Evolutionary conservation across 2,888 invertebrate species (phyloP).

Genomic region (Drosophila planitibia): DNA sequence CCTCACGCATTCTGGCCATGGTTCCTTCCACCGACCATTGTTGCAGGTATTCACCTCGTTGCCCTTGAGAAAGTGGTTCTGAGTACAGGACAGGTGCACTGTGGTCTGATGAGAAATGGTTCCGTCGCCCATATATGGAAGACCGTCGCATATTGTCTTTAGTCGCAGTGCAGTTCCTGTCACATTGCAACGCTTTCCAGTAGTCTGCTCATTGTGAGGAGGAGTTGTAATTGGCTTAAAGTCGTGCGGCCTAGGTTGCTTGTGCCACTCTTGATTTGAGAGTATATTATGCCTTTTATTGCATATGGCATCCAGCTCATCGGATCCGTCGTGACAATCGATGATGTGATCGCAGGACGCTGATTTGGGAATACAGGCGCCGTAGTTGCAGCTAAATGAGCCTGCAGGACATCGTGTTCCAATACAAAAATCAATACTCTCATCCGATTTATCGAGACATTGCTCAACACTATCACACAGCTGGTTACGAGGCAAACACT

Average conservation of each 20-base stretch:
- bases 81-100: constrained; percentile 24
- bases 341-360: constrained; percentile 28
- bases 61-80: neutral
- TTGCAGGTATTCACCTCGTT: constrained; percentile 29
- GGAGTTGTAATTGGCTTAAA: neutral
- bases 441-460: constrained; percentile 76
- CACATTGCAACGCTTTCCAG: constrained; percentile 15
- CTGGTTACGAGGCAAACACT: constrained; percentile 9
- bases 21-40: constrained; percentile 36
- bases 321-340: constrained; percentile 46
- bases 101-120: constrained; percentile 19
- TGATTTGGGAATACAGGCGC: constrained; percentile 54
- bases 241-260: neutral
- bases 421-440: constrained; percentile 64
- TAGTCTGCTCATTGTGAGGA: too few species aligned
- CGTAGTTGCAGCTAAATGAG: constrained; percentile 69
- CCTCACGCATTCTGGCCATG: constrained; percentile 20
- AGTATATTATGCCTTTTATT: neutral
- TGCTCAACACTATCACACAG: constrained; percentile 41
- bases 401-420: constrained; percentile 66
- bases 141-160: constrained; percentile 2
- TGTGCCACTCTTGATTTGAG: too few species aligned
- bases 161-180: constrained; percentile 7
- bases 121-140: constrained; percentile 9
- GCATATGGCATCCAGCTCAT: constrained; percentile 41